Evolutionary conservation across 2,797 vertebrate genomes (phyloP).

Genomic region (Artibeus jamaicensis): DNA sequence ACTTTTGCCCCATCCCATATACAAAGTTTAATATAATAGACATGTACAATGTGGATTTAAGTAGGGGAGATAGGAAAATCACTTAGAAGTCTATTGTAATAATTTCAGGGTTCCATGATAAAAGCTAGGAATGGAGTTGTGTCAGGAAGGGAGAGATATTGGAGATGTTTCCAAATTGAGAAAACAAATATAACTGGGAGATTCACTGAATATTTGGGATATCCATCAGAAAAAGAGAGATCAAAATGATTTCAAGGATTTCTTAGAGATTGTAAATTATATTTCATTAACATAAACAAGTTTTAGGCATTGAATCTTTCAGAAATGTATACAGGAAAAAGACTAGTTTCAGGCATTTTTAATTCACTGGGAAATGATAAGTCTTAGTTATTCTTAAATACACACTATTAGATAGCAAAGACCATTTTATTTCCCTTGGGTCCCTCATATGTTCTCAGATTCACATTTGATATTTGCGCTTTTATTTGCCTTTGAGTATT

Average conservation of each 20-base stretch:
- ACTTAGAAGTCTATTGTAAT: neutral
- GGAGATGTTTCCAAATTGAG: neutral
- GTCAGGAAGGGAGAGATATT: neutral
- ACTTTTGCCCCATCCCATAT: neutral
- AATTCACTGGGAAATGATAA: conserved; percentile 3
- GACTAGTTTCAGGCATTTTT: neutral
- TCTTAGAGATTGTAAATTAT: neutral
- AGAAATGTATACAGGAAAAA: neutral
- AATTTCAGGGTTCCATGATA: neutral
- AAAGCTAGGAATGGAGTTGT: neutral
- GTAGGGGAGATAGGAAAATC: neutral
- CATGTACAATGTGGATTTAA: neutral
- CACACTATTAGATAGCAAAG: neutral
- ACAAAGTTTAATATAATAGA: neutral
- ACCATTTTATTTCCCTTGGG: neutral
- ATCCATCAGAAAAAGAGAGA: conserved; percentile 11
- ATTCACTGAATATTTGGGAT: neutral
- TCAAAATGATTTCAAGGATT: neutral
- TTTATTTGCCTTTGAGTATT: neutral
- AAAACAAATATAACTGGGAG: neutral
- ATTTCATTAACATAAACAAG: conserved; percentile 23
- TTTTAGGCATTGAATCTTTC: neutral
- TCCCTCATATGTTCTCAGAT: neutral
- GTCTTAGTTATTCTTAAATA: neutral
- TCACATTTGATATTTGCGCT: neutral